Percentiles rank a stretch among this genome's conserved stretches.
Conservation (phyloP, 2,888 invertebrate species). For the Thecocarcelia acutangulata region DNA sequence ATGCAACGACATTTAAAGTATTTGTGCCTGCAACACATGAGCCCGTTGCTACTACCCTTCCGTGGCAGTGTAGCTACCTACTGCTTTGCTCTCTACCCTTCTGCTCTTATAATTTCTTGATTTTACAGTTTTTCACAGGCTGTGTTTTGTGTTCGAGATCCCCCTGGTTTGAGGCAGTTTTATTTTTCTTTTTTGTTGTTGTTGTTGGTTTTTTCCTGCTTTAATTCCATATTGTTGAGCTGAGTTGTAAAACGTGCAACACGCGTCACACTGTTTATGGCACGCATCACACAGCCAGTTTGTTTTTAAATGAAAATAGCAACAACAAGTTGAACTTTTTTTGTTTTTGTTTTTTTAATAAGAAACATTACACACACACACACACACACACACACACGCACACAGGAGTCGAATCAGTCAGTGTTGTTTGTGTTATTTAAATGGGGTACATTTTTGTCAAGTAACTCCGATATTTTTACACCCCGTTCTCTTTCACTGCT, state of each 20-base stretch:
- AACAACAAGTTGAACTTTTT: conserved; percentile 54
- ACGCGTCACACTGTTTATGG: conserved; percentile 71
- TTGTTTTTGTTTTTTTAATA: no score
- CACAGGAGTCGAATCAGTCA: no score
- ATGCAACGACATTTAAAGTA: conserved; percentile 4
- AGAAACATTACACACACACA: no score
- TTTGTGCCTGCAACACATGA: conserved; percentile 9
- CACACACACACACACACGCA: no score
- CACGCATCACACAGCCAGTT: conserved; percentile 68
- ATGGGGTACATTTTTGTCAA: conserved; percentile 48
- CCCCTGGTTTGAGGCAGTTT: conserved; percentile 23
- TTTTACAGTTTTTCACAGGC: conserved; percentile 32
- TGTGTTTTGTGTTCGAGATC: conserved; percentile 8
- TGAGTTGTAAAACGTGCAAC: conserved; percentile 72
- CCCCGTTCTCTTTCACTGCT: conserved; percentile 36
- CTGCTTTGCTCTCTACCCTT: conserved; percentile 26
- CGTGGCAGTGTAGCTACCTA: neutral
- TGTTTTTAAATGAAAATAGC: conserved; percentile 39
- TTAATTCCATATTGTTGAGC: conserved; percentile 58
- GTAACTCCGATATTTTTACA: conserved; percentile 40
- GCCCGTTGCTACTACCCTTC: conserved; percentile 18
- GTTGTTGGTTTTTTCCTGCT: conserved; percentile 20
- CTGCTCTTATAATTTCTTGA: neutral
- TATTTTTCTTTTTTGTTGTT: conserved; percentile 6
- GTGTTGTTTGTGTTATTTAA: conserved; percentile 12